A percentile compares a stretch with the other conserved stretches of the same genome.
Evolutionary conservation across 2,797 vertebrate species (phyloP).

Genomic region (Anniella stebbinsi): DNA sequence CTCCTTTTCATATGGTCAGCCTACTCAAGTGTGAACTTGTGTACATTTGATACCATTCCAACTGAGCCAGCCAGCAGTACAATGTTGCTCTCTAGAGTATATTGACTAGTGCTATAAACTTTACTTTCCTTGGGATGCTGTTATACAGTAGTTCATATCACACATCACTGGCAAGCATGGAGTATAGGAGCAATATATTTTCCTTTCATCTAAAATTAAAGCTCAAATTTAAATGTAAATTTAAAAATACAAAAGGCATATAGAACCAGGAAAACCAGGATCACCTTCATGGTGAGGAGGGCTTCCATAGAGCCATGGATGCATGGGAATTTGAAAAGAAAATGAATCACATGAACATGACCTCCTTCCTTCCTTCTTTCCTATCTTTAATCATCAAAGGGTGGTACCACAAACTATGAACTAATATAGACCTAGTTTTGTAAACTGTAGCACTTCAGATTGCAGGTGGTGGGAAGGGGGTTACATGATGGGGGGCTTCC

Average conservation of each 20-base stretch:
- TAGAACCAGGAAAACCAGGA: not conserved
- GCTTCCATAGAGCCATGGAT: not conserved
- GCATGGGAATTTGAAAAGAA: not conserved
- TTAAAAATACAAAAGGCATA: not conserved
- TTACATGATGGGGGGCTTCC: not conserved
- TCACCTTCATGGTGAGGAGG: not conserved
- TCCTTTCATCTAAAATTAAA: slow-evolving; percentile 4
- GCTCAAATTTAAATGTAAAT: too few species aligned
- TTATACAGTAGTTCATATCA: not conserved
- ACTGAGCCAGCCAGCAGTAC: not conserved
- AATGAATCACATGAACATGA: not conserved
- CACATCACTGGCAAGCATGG: not conserved
- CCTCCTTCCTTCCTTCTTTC: too few species aligned
- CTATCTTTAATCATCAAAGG: not conserved
- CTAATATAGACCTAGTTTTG: not conserved
- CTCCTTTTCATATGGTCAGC: too few species aligned
- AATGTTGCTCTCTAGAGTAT: not conserved
- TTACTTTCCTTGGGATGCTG: not conserved
- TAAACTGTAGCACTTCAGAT: not conserved
- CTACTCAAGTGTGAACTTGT: slow-evolving; percentile 13
- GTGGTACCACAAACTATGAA: not conserved
- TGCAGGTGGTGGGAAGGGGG: too few species aligned
- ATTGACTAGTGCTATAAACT: not conserved
- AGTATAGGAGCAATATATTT: not conserved
- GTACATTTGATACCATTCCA: not conserved